Conservation (phyloP, 1,140 invertebrate genomes). For the Pinna nobilis region DNA sequence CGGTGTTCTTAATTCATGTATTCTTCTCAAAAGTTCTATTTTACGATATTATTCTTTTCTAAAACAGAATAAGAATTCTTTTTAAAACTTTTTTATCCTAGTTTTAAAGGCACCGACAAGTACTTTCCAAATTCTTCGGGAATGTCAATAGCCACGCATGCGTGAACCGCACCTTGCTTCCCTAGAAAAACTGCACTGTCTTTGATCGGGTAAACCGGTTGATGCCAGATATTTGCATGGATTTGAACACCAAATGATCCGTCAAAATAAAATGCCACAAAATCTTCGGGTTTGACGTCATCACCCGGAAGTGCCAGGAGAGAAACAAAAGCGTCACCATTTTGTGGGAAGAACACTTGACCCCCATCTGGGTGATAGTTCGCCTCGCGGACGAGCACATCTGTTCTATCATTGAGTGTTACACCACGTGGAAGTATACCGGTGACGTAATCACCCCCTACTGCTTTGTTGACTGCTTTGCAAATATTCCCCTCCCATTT, state of each 20-base stretch:
- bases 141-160: slow-evolving; percentile 42
- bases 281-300: slow-evolving; percentile 40
- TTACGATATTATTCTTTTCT: no score
- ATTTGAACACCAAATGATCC: slow-evolving; percentile 48
- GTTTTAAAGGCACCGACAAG: slow-evolving; percentile 31
- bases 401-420: slow-evolving; percentile 32
- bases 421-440: slow-evolving; percentile 43
- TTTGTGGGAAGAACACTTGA: slow-evolving; percentile 45
- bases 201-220: slow-evolving; percentile 38
- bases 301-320: slow-evolving; percentile 40
- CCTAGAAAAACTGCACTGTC: slow-evolving; percentile 43
- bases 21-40: no score
- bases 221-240: slow-evolving; percentile 47
- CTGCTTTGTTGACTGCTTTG: slow-evolving; percentile 39
- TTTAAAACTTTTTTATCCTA: no score
- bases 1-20: no score
- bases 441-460: slow-evolving; percentile 38
- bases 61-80: no score
- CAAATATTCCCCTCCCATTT: slow-evolving; percentile 45
- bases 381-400: slow-evolving; percentile 37
- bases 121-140: slow-evolving; percentile 41
- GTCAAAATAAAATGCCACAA: slow-evolving; percentile 49
- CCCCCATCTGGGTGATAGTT: slow-evolving; percentile 48
- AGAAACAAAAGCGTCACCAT: slow-evolving; percentile 38
- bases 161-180: slow-evolving; percentile 46